Evolutionary conservation across 92 coral and sea anemone genomes (phyloP).

Genomic region (Palythoa grandiflora): DNA sequence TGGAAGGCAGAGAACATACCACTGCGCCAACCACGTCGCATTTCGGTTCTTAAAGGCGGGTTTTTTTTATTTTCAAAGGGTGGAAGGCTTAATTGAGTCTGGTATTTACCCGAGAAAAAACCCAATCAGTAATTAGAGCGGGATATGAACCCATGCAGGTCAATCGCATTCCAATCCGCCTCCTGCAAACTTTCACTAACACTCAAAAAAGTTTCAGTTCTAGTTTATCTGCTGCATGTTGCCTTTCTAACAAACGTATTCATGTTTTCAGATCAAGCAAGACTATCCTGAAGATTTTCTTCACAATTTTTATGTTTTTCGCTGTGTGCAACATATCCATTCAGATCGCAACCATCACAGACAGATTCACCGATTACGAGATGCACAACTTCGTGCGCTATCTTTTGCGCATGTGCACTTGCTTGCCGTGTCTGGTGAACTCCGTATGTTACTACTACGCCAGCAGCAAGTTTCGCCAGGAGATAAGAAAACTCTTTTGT

Average conservation of each 20-base stretch:
- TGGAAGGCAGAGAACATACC: too few relatives aligned
- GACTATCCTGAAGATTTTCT: slow-evolving; percentile 33
- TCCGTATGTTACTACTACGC: slow-evolving; percentile 40
- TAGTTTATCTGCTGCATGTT: neutral
- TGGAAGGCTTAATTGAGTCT: too few relatives aligned
- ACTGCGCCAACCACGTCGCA: too few relatives aligned
- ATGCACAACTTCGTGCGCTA: slow-evolving; percentile 38
- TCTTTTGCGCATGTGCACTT: slow-evolving; percentile 39
- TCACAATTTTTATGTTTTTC: slow-evolving; percentile 36
- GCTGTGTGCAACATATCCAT: slow-evolving; percentile 38
- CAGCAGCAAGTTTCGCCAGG: slow-evolving; percentile 34
- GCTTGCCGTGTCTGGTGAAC: slow-evolving; percentile 28
- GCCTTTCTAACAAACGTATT: neutral
- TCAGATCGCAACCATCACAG: slow-evolving; percentile 34
- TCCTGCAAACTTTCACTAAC: too few relatives aligned
- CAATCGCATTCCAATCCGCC: too few relatives aligned
- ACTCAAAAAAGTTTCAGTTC: neutral
- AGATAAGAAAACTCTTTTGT: slow-evolving; percentile 19
- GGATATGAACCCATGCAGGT: too few relatives aligned
- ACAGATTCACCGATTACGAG: slow-evolving; percentile 32
- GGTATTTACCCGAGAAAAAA: too few relatives aligned
- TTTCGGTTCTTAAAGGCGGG: too few relatives aligned
- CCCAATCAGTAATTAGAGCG: too few relatives aligned
- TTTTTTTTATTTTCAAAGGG: too few relatives aligned
- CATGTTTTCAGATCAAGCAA: slow-evolving; percentile 36